Percentiles rank a stretch among this genome's conserved stretches.
Conservation (phyloP, 2,888 invertebrate species). For the Apantesis nais region DNA sequence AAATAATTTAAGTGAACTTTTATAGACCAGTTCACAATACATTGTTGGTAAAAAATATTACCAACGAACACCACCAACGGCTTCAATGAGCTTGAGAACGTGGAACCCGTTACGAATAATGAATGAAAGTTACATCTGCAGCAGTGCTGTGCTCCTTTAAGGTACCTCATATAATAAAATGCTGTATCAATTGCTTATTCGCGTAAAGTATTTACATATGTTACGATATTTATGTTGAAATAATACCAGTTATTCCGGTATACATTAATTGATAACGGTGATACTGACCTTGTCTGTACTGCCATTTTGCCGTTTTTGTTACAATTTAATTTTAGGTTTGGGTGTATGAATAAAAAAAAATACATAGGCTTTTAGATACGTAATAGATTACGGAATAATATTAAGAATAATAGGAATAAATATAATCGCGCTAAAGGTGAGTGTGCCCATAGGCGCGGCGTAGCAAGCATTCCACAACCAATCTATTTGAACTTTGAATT, state of each 20-base stretch:
- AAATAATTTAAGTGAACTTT: not conserved
- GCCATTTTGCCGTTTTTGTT: conserved; percentile 16
- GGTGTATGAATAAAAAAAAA: not conserved
- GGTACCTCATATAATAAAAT: conserved; percentile 9
- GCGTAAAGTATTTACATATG: conserved; percentile 25
- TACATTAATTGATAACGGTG: conserved; percentile 37
- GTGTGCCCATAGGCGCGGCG: not conserved
- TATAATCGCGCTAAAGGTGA: not conserved
- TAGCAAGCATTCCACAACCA: not conserved
- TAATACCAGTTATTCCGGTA: conserved; percentile 29
- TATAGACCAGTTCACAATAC: not conserved
- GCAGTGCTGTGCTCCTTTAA: not conserved
- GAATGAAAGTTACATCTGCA: not conserved
- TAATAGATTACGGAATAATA: not conserved
- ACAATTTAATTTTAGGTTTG: not conserved
- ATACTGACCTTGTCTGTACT: conserved; percentile 44
- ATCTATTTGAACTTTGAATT: not conserved
- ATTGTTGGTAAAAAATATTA: not conserved
- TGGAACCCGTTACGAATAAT: not conserved
- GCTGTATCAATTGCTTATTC: conserved; percentile 22
- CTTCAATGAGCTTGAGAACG: not conserved
- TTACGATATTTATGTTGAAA: conserved; percentile 12
- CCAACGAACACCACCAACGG: not conserved
- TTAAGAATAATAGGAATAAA: not conserved
- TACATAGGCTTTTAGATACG: not conserved